phyloP scores from a whole-genome alignment of 2,888 invertebrate genomes.

The Eurytoma adleriae region DNA sequence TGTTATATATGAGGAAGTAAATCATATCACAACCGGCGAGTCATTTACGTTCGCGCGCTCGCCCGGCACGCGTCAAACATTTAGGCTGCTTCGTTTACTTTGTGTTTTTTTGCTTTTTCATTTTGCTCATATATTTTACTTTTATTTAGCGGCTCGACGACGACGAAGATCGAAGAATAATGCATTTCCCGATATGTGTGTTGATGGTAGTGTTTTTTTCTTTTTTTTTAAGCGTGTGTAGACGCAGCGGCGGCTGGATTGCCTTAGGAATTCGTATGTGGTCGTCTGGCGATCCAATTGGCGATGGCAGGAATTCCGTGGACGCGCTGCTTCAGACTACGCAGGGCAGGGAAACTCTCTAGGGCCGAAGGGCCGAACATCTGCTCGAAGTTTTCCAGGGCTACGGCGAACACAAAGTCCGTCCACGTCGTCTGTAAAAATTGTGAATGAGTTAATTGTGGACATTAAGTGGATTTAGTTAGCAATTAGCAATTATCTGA shows the following conservation, averaged over 20 bases:
- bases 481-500: no score
- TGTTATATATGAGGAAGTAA: background rate
- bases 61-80: constrained; percentile 22
- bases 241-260: background rate
- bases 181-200: background rate
- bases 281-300: constrained; percentile 79
- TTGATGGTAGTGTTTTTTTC: background rate
- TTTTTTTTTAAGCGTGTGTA: background rate
- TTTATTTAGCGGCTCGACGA: background rate
- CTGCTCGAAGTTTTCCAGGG: constrained; percentile 78
- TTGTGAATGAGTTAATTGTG: no score
- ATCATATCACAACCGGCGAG: constrained; percentile 47
- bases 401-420: constrained; percentile 79
- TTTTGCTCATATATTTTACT: constrained; percentile 17
- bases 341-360: constrained; percentile 78
- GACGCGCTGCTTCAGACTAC: constrained; percentile 78
- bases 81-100: constrained; percentile 33
- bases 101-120: background rate
- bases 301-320: constrained; percentile 78
- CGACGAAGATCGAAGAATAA: no score
- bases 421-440: constrained; percentile 79
- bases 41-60: background rate
- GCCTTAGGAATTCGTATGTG: constrained; percentile 78
- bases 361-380: constrained; percentile 78
- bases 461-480: no score